These are phyloP conservation scores for Diabrotica undecimpunctata DNA, from an alignment of 1,140 invertebrate species.

Conservation along the genomic window DNA sequence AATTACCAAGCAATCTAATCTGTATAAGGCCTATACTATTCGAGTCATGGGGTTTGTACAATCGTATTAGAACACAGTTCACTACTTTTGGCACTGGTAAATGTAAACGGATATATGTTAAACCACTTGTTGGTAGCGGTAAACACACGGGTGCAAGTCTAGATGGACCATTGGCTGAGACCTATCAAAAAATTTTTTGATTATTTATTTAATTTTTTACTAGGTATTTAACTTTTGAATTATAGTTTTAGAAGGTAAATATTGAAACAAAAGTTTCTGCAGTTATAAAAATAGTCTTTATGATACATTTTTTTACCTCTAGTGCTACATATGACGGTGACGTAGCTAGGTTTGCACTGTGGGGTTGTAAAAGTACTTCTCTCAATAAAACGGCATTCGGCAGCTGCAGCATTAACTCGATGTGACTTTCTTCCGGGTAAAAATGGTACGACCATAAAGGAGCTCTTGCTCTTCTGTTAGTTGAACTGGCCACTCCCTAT, in stretches of 20 bases:
- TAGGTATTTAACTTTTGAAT: too few species aligned
- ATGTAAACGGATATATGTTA: constrained; percentile 80
- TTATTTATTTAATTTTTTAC: background rate
- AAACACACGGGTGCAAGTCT: constrained; percentile 63
- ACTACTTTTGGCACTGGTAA: constrained; percentile 78
- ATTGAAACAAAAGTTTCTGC: too few species aligned
- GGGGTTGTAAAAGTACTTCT: constrained; percentile 85
- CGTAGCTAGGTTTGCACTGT: constrained; percentile 77
- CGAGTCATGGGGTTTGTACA: constrained; percentile 82
- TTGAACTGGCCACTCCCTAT: constrained; percentile 37
- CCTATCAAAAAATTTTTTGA: constrained; percentile 29
- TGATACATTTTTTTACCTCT: constrained; percentile 53
- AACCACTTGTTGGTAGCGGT: constrained; percentile 75
- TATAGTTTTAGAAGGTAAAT: too few species aligned
- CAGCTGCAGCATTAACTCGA: constrained; percentile 80
- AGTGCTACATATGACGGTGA: constrained; percentile 87
- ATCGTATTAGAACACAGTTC: constrained; percentile 60
- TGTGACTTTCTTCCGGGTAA: constrained; percentile 83
- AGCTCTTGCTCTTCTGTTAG: constrained; percentile 76
- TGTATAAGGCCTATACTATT: constrained; percentile 85
- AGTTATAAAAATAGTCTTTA: too few species aligned
- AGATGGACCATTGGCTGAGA: constrained; percentile 56
- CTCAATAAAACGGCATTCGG: constrained; percentile 86
- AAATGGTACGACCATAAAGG: constrained; percentile 92
- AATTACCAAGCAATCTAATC: constrained; percentile 78